Evolutionary conservation across 53 echinoderm and acorn worm species (phyloP), one percentile per base, ranked within the genome.

Genomic region (Temnopleurus reevesii): DNA sequence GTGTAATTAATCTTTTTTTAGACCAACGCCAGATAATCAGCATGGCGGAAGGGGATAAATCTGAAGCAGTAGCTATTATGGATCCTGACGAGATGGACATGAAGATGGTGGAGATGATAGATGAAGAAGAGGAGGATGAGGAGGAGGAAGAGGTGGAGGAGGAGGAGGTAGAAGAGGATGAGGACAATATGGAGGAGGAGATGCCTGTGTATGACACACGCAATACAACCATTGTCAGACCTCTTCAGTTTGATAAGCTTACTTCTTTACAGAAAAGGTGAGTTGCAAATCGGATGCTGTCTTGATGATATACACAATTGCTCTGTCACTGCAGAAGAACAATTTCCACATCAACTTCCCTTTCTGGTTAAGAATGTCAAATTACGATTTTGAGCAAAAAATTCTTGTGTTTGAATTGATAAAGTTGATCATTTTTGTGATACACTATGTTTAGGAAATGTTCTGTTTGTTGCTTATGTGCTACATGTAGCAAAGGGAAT

Each of bases 131-230:
- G 38, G 34, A 23, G 23, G 49, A 47, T n/a, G n/a, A n/a, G 71
- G 63, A 77, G 46, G 92, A 89, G 30, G 90, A 90, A 41, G 80
- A 53, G 76, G 35, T 77, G 58, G 31, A 38, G 76, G 91, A 86
- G 25, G 86, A 86, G 54, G 36, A 33, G 33, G 60, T 85, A 12
- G 85, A 81, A 45, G 86, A 79, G 59, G 93, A 93, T 12, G 80
- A 60, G 38, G 34, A 23, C 19, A 34, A 47, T 61, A 57, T 59
- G 59, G 57, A 46, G 35, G 17, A 49, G 31, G 46, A 64, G 8
- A 53, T 66, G 49, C 88, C 34, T 0, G 71, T 66, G 2, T 47
- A 46, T 87, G 88, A 87, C 54, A 87, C 88, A 51, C 49, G 88
- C n/a, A 87, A 46, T 8, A 87, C 88, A 19, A 87, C 65, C 49